Conservation (phyloP, 2,888 invertebrate genomes). For the Phragmatobia fuliginosa region DNA sequence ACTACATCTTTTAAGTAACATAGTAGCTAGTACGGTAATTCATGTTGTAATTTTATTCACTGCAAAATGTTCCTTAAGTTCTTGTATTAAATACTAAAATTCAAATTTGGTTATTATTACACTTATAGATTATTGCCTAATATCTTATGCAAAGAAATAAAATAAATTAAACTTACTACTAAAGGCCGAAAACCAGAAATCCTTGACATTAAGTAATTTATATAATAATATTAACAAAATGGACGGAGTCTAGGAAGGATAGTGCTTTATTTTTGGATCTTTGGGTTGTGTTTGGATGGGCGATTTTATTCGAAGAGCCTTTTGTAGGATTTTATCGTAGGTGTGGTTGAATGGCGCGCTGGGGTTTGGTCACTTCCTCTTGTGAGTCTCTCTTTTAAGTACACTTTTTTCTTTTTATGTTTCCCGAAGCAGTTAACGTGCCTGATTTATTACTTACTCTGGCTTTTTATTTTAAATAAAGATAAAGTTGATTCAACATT, state of each 20-base stretch:
- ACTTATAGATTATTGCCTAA: not conserved
- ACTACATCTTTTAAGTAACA: too few species aligned
- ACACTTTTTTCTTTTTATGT: constrained; percentile 22
- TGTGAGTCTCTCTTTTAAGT: constrained; percentile 24
- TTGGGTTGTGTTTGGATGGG: constrained; percentile 27
- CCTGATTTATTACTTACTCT: constrained; percentile 24
- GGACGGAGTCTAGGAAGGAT: constrained; percentile 20
- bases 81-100: not conserved
- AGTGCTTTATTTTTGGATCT: constrained; percentile 27
- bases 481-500: constrained; percentile 7
- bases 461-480: constrained; percentile 13
- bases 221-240: constrained; percentile 20
- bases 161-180: not conserved
- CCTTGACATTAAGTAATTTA: constrained; percentile 14
- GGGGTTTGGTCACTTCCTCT: constrained; percentile 37
- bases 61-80: not conserved
- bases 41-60: not conserved
- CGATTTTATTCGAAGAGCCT: constrained; percentile 26
- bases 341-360: constrained; percentile 35
- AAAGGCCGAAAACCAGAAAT: constrained; percentile 2
- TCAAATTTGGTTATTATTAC: not conserved
- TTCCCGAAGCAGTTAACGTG: constrained; percentile 20
- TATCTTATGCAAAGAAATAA: not conserved
- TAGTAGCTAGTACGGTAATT: too few species aligned
- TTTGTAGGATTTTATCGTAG: constrained; percentile 33